Conservation (phyloP, 1,140 invertebrate genomes). For the Hesperophylax magnus region DNA sequence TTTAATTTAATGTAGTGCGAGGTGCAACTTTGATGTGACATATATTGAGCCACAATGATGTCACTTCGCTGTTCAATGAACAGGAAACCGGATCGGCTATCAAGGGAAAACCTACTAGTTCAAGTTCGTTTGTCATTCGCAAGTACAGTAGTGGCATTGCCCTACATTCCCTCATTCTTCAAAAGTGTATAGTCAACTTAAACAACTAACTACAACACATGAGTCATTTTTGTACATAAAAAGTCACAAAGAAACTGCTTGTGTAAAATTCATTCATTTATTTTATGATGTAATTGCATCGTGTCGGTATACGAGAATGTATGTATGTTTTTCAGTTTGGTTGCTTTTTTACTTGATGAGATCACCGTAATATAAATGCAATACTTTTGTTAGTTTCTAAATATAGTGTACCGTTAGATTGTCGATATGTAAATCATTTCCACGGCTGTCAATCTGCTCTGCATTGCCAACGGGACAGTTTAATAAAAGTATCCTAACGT, state of each 20-base stretch:
- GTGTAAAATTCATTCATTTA: too few relatives aligned
- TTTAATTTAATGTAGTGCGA: too few relatives aligned
- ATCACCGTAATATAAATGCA: background rate
- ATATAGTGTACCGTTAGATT: background rate
- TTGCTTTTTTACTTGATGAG: background rate
- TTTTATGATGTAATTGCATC: too few relatives aligned
- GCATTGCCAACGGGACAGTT: constrained; percentile 1
- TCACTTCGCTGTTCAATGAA: background rate
- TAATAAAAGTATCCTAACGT: background rate
- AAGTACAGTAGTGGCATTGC: too few relatives aligned
- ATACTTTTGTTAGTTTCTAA: constrained; percentile 3
- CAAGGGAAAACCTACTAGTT: constrained; percentile 18
- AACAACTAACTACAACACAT: too few relatives aligned
- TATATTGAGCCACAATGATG: background rate
- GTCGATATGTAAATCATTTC: background rate
- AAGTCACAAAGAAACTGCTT: too few relatives aligned
- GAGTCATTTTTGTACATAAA: too few relatives aligned
- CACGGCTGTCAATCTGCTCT: constrained; percentile 10
- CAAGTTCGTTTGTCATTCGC: background rate
- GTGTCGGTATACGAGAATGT: too few relatives aligned
- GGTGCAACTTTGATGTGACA: background rate
- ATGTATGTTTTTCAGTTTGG: too few relatives aligned
- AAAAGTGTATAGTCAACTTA: too few relatives aligned
- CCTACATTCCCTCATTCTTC: too few relatives aligned
- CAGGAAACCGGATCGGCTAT: background rate